These are phyloP conservation scores for Trypoxylus dichotomus DNA, from an alignment of 1,140 invertebrate genomes.

Conservation along the genomic window DNA sequence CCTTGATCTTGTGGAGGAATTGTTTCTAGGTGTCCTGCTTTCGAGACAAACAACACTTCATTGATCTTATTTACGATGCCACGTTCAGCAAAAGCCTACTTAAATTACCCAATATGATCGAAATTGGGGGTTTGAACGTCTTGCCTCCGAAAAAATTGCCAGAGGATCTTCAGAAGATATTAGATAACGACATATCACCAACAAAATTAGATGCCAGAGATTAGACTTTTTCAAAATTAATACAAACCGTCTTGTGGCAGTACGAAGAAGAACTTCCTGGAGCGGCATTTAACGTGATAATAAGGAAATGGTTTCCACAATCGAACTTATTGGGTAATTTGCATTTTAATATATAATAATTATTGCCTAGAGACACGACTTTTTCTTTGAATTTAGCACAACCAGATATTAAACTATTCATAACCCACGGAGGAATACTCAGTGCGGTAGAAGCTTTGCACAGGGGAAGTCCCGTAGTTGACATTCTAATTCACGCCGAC, in stretches of 20 bases:
- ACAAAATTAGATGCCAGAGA: slow-evolving; percentile 44
- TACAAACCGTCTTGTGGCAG: slow-evolving; percentile 63
- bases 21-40: too few relatives aligned
- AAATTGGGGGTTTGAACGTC: slow-evolving; percentile 60
- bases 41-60: slow-evolving; percentile 57
- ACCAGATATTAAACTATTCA: background rate
- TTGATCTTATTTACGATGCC: slow-evolving; percentile 59
- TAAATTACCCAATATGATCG: slow-evolving; percentile 58
- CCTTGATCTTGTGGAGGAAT: too few relatives aligned
- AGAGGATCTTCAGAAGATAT: slow-evolving; percentile 53
- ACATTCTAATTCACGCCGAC: background rate
- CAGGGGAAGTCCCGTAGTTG: background rate
- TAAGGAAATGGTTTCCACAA: slow-evolving; percentile 65
- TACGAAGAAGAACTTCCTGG: slow-evolving; percentile 61
- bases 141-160: slow-evolving; percentile 49
- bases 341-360: background rate
- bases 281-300: slow-evolving; percentile 63
- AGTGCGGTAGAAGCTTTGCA: background rate
- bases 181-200: slow-evolving; percentile 54
- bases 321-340: too few relatives aligned
- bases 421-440: background rate
- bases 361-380: background rate
- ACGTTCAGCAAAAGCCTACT: slow-evolving; percentile 58
- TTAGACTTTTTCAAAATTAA: slow-evolving; percentile 46
- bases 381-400: slow-evolving; percentile 19